Conservation (phyloP, 2,113 vertebrate genomes). For the Hypomesus transpacificus region DNA sequence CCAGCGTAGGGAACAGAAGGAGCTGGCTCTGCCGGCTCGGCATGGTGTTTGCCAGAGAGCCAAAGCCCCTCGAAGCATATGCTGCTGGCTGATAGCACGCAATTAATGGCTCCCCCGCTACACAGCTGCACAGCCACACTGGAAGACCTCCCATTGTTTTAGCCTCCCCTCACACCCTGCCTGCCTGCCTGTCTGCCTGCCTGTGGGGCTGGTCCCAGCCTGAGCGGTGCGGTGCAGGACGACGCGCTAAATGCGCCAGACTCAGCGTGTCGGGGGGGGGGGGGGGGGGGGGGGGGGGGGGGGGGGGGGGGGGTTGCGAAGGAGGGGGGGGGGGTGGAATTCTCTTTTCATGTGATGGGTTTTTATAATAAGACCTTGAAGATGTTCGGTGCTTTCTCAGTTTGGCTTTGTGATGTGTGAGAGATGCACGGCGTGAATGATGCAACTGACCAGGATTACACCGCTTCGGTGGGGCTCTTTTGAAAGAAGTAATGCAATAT, state of each 20-base stretch:
- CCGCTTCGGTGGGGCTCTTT: slow-evolving; percentile 9
- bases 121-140: not conserved
- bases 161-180: not conserved
- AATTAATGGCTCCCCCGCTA: slow-evolving; percentile 5
- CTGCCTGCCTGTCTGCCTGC: slow-evolving; percentile 1
- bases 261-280: slow-evolving; percentile 44
- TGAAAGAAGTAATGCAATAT: slow-evolving; percentile 3
- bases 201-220: not conserved
- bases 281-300: slow-evolving; percentile 41
- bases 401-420: slow-evolving; percentile 4
- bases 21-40: slow-evolving; percentile 22
- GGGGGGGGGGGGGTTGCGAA: slow-evolving; percentile 29
- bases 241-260: slow-evolving; percentile 40
- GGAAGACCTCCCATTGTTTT: slow-evolving; percentile 20
- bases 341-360: slow-evolving; percentile 20
- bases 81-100: slow-evolving; percentile 19
- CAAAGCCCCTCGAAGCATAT: slow-evolving; percentile 23
- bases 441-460: slow-evolving; percentile 40
- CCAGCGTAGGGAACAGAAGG: slow-evolving; percentile 15
- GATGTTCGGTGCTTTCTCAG: slow-evolving; percentile 20
- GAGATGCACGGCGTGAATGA: slow-evolving; percentile 54
- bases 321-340: slow-evolving; percentile 34
- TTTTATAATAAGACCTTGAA: slow-evolving; percentile 15
- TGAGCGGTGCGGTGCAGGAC: slow-evolving; percentile 27
- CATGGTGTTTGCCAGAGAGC: slow-evolving; percentile 36